Percentiles rank a stretch among this genome's conserved stretches.
phyloP scores from a whole-genome alignment of 1,140 invertebrate genomes.

The Lerema accius region DNA sequence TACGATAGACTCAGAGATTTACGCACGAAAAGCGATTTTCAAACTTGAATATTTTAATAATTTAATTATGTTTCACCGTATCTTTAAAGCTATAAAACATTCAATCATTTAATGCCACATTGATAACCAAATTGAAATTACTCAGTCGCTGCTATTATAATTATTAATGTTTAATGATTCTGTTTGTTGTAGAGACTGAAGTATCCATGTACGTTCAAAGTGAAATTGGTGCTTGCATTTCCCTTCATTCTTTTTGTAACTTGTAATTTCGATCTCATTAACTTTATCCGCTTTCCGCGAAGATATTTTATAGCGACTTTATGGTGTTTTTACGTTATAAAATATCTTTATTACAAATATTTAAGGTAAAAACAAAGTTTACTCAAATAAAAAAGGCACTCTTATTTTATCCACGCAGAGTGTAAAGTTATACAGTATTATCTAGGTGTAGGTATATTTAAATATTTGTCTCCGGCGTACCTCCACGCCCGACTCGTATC shows the following conservation, averaged over 20 bases:
- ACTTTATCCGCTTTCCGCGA: slow-evolving; percentile 1
- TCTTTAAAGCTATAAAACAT: slow-evolving; percentile 2
- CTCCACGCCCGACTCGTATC: slow-evolving; percentile 48
- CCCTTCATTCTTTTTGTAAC: slow-evolving; percentile 2
- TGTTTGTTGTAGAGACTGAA: neutral
- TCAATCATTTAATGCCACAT: neutral
- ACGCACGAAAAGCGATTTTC: slow-evolving; percentile 52
- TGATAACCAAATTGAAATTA: neutral
- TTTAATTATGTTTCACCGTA: slow-evolving; percentile 37
- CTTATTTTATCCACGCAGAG: neutral
- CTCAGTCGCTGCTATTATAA: neutral
- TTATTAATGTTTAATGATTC: neutral
- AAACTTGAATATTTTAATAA: slow-evolving; percentile 55
- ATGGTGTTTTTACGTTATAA: neutral
- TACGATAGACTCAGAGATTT: slow-evolving; percentile 66
- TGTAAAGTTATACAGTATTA: neutral
- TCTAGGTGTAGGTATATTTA: neutral
- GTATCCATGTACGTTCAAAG: neutral
- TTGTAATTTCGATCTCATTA: neutral
- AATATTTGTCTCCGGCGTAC: slow-evolving; percentile 36
- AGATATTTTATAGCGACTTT: neutral
- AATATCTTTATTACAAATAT: slow-evolving; percentile 1
- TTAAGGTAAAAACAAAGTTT: neutral
- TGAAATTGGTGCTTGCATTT: neutral
- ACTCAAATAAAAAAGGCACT: neutral